phyloP scores from a whole-genome alignment of 2,113 vertebrate species.

The Morone saxatilis region DNA sequence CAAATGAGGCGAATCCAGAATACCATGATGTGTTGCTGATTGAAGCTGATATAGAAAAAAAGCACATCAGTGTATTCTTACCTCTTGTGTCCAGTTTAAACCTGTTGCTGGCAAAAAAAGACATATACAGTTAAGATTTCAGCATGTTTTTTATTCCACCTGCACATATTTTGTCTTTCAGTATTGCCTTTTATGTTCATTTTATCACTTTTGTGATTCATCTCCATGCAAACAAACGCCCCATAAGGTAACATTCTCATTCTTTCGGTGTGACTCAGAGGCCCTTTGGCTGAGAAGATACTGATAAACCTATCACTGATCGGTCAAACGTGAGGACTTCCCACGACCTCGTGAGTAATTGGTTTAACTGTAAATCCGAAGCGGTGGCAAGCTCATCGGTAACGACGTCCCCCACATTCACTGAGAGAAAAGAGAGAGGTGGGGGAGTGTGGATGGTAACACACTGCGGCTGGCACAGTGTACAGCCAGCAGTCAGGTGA shows the following conservation, averaged over 20 bases:
- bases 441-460: conserved; percentile 31
- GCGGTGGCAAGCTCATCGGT: conserved; percentile 8
- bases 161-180: too few species aligned
- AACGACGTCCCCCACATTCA: conserved; percentile 36
- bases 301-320: conserved; percentile 35
- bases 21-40: neutral
- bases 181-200: too few species aligned
- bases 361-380: conserved; percentile 65
- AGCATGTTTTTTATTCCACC: too few species aligned
- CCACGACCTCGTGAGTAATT: conserved; percentile 56
- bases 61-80: neutral
- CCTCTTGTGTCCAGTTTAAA: neutral
- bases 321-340: conserved; percentile 36
- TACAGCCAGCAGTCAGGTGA: conserved; percentile 32
- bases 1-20: neutral
- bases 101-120: too few species aligned
- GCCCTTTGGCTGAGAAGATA: neutral
- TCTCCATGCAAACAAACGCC: neutral
- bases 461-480: conserved; percentile 49
- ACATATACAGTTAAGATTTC: too few species aligned
- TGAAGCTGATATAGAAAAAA: too few species aligned
- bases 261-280: conserved; percentile 22
- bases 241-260: neutral
- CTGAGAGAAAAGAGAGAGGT: neutral
- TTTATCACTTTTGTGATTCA: too few species aligned